Percentiles rank a stretch among this genome's conserved stretches.
These are phyloP conservation scores for Spongilla lacustris DNA, from an alignment of 37 sponge, comb jelly and placozoan species.

Conservation along the genomic window DNA sequence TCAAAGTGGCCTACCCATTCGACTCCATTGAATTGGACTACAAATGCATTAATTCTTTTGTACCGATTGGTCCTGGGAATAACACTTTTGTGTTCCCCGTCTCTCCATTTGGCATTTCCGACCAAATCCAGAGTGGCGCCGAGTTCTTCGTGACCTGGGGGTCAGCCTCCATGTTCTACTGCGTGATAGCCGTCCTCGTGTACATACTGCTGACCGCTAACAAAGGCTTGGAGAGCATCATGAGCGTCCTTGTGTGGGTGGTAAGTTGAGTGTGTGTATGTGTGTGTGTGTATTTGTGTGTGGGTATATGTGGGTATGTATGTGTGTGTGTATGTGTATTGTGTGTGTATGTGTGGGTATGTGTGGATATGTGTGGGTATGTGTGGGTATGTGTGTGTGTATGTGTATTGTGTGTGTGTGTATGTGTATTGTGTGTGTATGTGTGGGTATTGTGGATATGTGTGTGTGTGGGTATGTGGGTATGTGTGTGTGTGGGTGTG, in stretches of 20 bases:
- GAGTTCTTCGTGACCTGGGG: constrained; percentile 81
- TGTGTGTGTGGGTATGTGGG: too few relatives aligned
- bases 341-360: neutral
- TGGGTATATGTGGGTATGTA: neutral
- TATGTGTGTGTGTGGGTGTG: too few relatives aligned
- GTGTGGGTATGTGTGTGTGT: neutral
- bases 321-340: neutral
- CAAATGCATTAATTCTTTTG: too few relatives aligned
- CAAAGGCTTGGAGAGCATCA: constrained; percentile 18
- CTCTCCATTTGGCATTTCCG: neutral
- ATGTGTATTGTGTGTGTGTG: neutral
- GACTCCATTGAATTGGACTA: neutral
- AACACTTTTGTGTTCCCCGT: neutral
- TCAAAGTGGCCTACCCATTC: neutral
- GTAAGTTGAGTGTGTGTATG: constrained; percentile 33
- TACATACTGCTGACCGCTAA: constrained; percentile 78
- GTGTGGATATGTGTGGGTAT: neutral
- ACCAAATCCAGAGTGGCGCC: neutral
- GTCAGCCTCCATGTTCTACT: constrained; percentile 70
- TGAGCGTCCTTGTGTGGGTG: constrained; percentile 32
- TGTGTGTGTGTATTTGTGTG: neutral
- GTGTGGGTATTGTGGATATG: too few relatives aligned
- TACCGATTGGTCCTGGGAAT: neutral
- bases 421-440: neutral
- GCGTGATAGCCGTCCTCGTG: constrained; percentile 70